phyloP scores from a whole-genome alignment of 2,797 vertebrate species.

The Platalea minor region DNA sequence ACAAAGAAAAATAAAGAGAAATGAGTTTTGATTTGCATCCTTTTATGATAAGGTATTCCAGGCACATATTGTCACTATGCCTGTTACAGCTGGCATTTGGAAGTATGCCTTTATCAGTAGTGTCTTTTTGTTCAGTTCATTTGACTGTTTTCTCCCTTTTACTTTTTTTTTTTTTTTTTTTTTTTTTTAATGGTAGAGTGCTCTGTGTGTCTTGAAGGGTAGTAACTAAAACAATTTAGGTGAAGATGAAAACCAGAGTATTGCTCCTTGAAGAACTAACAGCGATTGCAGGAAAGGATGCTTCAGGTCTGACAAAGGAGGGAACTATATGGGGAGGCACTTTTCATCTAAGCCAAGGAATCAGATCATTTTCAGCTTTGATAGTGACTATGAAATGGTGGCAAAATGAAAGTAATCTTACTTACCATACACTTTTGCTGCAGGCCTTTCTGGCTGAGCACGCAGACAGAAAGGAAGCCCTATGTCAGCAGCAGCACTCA shows the following conservation, averaged over 20 bases:
- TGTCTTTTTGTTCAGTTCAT: conserved; percentile 4
- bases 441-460: not conserved
- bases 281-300: not conserved
- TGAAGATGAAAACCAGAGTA: not conserved
- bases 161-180: not conserved
- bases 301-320: not conserved
- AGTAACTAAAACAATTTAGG: not conserved
- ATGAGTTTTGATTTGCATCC: conserved; percentile 32
- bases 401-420: not conserved
- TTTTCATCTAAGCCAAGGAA: not conserved
- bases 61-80: not conserved
- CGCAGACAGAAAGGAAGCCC: not conserved
- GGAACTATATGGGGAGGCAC: not conserved
- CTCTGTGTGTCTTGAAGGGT: not conserved
- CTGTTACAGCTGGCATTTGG: not conserved
- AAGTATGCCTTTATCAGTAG: not conserved
- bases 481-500: not conserved
- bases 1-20: conserved; percentile 46
- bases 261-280: not conserved
- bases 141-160: not conserved
- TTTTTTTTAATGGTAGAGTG: not conserved
- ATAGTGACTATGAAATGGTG: not conserved
- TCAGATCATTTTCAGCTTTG: not conserved
- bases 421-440: not conserved
- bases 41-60: conserved; percentile 14